phyloP scores from a whole-genome alignment of 30 jellyfish, hydroid and myxozoan species.

The Aurelia sp. region DNA sequence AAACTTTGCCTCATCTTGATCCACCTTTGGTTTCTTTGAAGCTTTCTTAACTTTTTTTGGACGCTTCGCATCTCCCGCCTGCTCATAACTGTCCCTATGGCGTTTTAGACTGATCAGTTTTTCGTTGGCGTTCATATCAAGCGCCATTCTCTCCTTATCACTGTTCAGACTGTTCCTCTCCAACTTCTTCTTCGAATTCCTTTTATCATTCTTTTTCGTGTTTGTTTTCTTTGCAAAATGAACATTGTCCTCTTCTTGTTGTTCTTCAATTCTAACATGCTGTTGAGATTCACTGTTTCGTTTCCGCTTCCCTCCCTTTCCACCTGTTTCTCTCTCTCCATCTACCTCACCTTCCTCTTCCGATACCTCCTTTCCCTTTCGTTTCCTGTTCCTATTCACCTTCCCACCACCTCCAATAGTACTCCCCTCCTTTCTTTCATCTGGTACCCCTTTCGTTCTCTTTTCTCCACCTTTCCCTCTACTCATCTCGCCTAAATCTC shows the following conservation, averaged over 20 bases:
- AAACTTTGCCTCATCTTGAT: conserved; percentile 65
- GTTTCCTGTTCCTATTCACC: not conserved
- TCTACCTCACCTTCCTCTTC: not conserved
- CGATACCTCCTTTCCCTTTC: not conserved
- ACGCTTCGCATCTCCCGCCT: not conserved
- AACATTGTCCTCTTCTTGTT: not conserved
- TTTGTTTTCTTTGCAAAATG: not conserved
- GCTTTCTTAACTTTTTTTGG: conserved; percentile 12
- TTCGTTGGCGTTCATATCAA: no score
- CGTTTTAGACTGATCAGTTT: not conserved
- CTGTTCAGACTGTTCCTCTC: not conserved
- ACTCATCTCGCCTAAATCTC: not conserved
- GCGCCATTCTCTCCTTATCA: not conserved
- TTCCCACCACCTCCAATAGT: not conserved
- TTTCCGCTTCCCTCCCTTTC: not conserved
- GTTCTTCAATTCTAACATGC: not conserved
- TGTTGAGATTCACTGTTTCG: not conserved
- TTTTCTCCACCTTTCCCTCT: not conserved
- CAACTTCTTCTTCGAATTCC: not conserved
- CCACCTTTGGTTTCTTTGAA: conserved; percentile 23
- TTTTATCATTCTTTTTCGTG: not conserved
- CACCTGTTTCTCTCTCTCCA: not conserved
- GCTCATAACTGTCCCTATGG: not conserved
- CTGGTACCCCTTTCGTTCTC: not conserved
- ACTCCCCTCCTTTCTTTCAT: not conserved